These are phyloP conservation scores for Microplitis deprimator DNA, from an alignment of 2,888 invertebrate species.

Conservation along the genomic window DNA sequence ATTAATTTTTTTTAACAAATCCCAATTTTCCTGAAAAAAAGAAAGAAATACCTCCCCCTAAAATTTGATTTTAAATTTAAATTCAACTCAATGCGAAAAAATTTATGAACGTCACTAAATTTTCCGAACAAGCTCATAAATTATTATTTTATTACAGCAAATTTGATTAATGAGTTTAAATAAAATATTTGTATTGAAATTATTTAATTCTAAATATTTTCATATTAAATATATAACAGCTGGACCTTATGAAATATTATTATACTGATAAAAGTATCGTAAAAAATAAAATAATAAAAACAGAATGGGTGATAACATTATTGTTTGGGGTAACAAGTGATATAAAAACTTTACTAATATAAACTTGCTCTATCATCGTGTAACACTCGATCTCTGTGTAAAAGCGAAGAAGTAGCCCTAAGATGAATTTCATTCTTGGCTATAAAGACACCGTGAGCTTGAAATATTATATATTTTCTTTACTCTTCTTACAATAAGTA, in stretches of 20 bases:
- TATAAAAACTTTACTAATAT: constrained; percentile 65
- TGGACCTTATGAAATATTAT: constrained; percentile 27
- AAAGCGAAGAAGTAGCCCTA: constrained; percentile 22
- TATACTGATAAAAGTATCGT: constrained; percentile 19
- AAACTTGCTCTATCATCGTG: constrained; percentile 59
- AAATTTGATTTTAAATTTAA: too few species aligned
- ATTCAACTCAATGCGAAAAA: too few species aligned
- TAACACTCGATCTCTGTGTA: constrained; percentile 22
- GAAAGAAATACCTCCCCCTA: too few species aligned
- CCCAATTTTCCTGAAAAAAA: too few species aligned
- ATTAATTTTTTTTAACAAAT: too few species aligned
- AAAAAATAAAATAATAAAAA: constrained; percentile 24
- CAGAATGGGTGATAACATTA: constrained; percentile 39
- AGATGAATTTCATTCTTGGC: constrained; percentile 57
- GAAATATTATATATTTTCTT: constrained; percentile 5
- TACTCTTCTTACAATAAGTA: neutral
- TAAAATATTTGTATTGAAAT: too few species aligned
- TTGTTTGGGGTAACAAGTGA: constrained; percentile 42
- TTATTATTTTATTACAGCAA: too few species aligned
- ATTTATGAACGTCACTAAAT: too few species aligned
- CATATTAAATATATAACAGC: constrained; percentile 3
- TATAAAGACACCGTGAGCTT: neutral
- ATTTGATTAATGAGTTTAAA: too few species aligned
- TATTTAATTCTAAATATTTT: too few species aligned
- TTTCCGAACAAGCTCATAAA: too few species aligned